Percentiles rank a stretch among this genome's conserved stretches.
phyloP scores from a whole-genome alignment of 2,888 invertebrate species.

The Piscicola geometra region DNA sequence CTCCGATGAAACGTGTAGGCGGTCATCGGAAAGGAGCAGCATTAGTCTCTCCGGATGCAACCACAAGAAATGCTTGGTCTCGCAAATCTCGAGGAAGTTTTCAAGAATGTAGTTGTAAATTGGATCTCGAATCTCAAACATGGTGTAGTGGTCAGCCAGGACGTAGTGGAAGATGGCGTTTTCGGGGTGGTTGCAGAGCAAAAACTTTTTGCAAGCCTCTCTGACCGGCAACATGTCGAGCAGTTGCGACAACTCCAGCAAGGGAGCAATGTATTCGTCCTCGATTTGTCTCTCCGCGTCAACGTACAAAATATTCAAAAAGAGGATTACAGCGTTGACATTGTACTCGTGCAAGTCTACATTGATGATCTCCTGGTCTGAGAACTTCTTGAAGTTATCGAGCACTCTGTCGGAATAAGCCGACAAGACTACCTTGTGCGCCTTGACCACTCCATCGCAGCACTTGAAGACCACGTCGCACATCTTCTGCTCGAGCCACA shows the following conservation, averaged over 20 bases:
- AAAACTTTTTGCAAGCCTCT: constrained; percentile 43
- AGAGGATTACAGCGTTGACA: constrained; percentile 43
- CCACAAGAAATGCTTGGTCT: constrained; percentile 44
- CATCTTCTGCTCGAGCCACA: constrained; percentile 36
- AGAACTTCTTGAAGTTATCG: constrained; percentile 38
- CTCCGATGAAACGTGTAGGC: constrained; percentile 43
- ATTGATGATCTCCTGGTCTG: constrained; percentile 38
- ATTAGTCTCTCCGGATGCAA: constrained; percentile 42
- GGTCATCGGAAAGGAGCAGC: constrained; percentile 45
- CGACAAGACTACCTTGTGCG: constrained; percentile 47
- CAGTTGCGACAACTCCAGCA: constrained; percentile 44
- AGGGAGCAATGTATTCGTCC: constrained; percentile 44
- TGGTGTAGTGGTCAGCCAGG: constrained; percentile 45
- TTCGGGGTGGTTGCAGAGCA: constrained; percentile 42
- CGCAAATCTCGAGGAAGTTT: constrained; percentile 43
- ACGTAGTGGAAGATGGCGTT: constrained; percentile 43
- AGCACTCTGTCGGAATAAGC: constrained; percentile 46
- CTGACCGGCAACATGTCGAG: constrained; percentile 43
- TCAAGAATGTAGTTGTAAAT: constrained; percentile 43
- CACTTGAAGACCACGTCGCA: constrained; percentile 36
- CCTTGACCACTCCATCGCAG: constrained; percentile 34
- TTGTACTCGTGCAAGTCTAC: constrained; percentile 44
- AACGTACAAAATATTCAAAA: constrained; percentile 47
- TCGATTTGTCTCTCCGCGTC: constrained; percentile 43
- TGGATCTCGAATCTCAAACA: constrained; percentile 41